A percentile compares a stretch with the other conserved stretches of the same genome.
These are phyloP conservation scores for Ginglymostoma cirratum DNA, from an alignment of 2,113 vertebrate species.

Conservation along the genomic window DNA sequence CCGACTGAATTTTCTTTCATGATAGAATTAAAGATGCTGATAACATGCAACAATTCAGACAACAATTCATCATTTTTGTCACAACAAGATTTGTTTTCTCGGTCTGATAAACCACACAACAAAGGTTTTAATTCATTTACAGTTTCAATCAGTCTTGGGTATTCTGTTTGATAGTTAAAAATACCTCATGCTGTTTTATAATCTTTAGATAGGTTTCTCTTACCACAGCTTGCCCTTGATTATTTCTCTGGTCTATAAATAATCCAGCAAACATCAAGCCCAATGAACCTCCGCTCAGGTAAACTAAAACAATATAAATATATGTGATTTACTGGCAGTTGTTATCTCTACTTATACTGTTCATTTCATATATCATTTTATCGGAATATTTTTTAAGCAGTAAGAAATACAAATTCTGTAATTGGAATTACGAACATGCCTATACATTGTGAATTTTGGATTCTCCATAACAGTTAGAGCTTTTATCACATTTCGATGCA, in stretches of 20 bases:
- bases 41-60: background rate
- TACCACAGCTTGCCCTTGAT: slow-evolving; percentile 20
- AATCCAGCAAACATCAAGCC: slow-evolving; percentile 15
- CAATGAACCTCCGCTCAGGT: background rate
- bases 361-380: background rate
- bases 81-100: background rate
- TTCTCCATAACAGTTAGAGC: background rate
- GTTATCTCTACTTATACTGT: background rate
- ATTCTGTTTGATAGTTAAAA: background rate
- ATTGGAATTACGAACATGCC: background rate
- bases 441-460: background rate
- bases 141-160: background rate
- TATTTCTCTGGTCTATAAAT: background rate
- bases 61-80: background rate
- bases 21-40: background rate
- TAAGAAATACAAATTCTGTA: background rate
- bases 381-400: background rate
- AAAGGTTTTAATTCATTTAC: background rate
- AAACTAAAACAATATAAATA: background rate
- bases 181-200: background rate
- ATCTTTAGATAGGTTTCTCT: background rate
- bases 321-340: background rate
- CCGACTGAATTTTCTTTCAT: too few relatives aligned
- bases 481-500: background rate
- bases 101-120: background rate